phyloP scores from a whole-genome alignment of 2,888 invertebrate genomes.

The Habroteleia sp. region DNA sequence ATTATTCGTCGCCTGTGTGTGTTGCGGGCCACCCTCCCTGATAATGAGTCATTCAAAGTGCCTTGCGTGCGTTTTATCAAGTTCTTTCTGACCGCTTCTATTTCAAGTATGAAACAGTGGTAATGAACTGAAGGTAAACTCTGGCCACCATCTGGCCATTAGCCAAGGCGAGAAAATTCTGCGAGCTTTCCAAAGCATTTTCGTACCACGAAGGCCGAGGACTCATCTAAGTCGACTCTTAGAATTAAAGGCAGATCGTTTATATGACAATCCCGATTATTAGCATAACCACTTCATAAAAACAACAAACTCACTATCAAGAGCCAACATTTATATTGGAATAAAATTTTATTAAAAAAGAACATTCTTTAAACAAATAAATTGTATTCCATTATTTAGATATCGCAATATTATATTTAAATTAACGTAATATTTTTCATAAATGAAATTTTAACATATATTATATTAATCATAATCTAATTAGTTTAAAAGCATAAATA shows the following conservation, averaged over 20 bases:
- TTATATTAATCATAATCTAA: no score
- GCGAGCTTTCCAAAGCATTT: constrained; percentile 47
- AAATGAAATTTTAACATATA: no score
- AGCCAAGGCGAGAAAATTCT: constrained; percentile 69
- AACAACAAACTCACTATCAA: no score
- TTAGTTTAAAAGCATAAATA: no score
- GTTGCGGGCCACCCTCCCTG: background rate
- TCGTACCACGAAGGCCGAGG: constrained; percentile 35
- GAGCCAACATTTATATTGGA: no score
- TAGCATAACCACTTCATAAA: background rate
- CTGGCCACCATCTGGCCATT: constrained; percentile 69
- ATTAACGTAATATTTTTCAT: no score
- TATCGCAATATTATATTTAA: no score
- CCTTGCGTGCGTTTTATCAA: constrained; percentile 20
- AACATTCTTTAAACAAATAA: no score
- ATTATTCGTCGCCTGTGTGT: background rate
- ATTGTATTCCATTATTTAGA: no score
- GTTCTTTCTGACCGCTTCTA: constrained; percentile 32
- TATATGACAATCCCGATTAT: constrained; percentile 51
- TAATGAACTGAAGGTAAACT: constrained; percentile 75
- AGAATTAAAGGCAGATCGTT: constrained; percentile 40
- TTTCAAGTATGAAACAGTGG: constrained; percentile 71
- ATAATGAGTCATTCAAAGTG: constrained; percentile 34
- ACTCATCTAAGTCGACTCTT: constrained; percentile 33
- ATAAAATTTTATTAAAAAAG: no score